Conservation (phyloP, 2,113 vertebrate genomes). For the Otis tarda region DNA sequence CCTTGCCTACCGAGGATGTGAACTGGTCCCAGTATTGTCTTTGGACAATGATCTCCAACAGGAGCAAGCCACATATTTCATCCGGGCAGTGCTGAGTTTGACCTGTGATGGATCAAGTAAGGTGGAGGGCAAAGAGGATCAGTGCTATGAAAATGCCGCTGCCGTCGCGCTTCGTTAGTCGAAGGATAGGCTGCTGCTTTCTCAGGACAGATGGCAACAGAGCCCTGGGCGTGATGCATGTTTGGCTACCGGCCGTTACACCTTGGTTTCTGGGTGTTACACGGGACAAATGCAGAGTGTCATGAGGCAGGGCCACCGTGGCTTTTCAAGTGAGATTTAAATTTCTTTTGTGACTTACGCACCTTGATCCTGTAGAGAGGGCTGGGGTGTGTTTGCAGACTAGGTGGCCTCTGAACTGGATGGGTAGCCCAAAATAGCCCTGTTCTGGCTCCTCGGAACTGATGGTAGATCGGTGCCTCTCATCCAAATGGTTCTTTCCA, state of each 20-base stretch:
- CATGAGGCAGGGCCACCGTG: rapidly evolving
- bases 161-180: background rate
- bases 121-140: background rate
- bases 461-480: background rate
- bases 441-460: background rate
- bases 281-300: rapidly evolving
- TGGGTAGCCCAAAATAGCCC: background rate
- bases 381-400: background rate
- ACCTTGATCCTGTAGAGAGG: background rate
- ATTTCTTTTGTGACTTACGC: rapidly evolving
- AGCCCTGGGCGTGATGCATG: background rate
- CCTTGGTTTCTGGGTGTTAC: background rate
- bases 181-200: background rate
- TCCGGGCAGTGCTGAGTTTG: background rate
- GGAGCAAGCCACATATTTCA: background rate
- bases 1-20: background rate
- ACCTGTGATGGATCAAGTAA: background rate
- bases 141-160: rapidly evolving
- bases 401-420: background rate
- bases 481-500: background rate
- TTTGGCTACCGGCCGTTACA: rapidly evolving
- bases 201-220: background rate
- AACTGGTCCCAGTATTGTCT: background rate
- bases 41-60: rapidly evolving
- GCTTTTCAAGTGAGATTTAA: background rate